These are phyloP conservation scores for Belgica antarctica DNA, from an alignment of 2,888 invertebrate genomes.

Conservation along the genomic window DNA sequence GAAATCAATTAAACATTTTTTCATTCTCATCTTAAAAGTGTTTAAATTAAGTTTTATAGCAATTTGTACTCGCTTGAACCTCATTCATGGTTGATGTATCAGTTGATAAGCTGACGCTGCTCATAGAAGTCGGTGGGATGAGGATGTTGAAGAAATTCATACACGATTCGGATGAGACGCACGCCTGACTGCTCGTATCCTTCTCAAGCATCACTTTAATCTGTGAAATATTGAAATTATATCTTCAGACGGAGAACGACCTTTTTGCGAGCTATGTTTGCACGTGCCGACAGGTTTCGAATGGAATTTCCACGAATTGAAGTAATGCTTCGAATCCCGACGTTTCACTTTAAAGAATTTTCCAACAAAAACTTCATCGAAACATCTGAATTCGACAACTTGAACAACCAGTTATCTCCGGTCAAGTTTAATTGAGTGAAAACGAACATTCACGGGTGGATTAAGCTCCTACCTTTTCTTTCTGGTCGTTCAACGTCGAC, in stretches of 20 bases:
- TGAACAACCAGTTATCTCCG: too few relatives aligned
- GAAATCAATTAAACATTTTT: not conserved
- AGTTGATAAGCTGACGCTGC: slow-evolving; percentile 10
- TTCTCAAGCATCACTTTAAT: slow-evolving; percentile 55
- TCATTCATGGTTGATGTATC: slow-evolving; percentile 20
- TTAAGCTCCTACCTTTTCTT: slow-evolving; percentile 59
- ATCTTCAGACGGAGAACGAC: not conserved
- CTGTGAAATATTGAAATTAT: slow-evolving; percentile 46
- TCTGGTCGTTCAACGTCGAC: slow-evolving; percentile 66
- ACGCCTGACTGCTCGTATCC: slow-evolving; percentile 52
- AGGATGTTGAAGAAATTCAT: slow-evolving; percentile 40
- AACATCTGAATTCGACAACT: too few relatives aligned
- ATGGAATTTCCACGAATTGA: not conserved
- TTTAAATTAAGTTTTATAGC: slow-evolving; percentile 39
- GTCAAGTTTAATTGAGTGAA: too few relatives aligned
- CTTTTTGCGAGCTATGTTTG: not conserved
- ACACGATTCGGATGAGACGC: slow-evolving; percentile 49
- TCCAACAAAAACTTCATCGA: too few relatives aligned
- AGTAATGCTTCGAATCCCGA: too few relatives aligned
- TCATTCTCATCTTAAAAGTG: not conserved
- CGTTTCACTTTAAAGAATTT: too few relatives aligned
- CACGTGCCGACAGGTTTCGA: not conserved
- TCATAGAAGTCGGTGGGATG: slow-evolving; percentile 32
- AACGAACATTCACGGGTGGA: too few relatives aligned
- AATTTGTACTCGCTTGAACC: slow-evolving; percentile 40